These are phyloP conservation scores for Phoronis australis DNA, from an alignment of 2,888 invertebrate species.

Conservation along the genomic window DNA sequence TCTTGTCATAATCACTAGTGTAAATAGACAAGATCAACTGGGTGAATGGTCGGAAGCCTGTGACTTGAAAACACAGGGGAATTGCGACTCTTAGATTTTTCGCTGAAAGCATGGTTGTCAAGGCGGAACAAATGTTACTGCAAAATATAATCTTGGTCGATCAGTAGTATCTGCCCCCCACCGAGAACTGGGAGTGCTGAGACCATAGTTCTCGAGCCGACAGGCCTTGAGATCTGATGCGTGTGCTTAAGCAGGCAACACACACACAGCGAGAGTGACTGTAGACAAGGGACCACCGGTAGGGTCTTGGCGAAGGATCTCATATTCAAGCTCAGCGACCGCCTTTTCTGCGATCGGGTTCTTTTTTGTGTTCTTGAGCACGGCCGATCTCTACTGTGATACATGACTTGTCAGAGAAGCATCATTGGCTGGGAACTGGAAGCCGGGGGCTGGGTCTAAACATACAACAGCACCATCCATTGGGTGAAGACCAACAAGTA, in stretches of 20 bases:
- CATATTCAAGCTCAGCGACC: constrained; percentile 9
- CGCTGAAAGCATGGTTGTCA: background rate
- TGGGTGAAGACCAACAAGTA: too few relatives aligned
- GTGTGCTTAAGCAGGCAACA: constrained; percentile 6
- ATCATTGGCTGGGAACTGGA: too few relatives aligned
- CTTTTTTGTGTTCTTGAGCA: too few relatives aligned
- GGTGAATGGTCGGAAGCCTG: background rate
- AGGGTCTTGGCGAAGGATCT: constrained; percentile 6
- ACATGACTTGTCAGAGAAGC: too few relatives aligned
- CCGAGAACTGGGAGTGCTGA: constrained; percentile 7
- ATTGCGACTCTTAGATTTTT: too few relatives aligned
- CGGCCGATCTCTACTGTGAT: constrained; percentile 10
- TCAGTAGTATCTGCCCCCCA: background rate
- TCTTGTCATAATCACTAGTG: background rate
- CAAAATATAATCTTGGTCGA: background rate
- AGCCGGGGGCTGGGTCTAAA: too few relatives aligned
- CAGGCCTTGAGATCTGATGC: constrained; percentile 5
- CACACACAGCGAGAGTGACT: background rate
- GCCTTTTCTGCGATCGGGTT: constrained; percentile 10
- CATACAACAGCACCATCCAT: too few relatives aligned
- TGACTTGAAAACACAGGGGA: background rate
- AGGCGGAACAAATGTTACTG: background rate
- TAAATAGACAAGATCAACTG: constrained; percentile 1
- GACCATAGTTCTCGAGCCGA: constrained; percentile 10
- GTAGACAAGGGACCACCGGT: constrained; percentile 3